A percentile compares a stretch with the other conserved stretches of the same genome.
Conservation (phyloP, 2,113 vertebrate genomes). For the Myrmecobius fasciatus region DNA sequence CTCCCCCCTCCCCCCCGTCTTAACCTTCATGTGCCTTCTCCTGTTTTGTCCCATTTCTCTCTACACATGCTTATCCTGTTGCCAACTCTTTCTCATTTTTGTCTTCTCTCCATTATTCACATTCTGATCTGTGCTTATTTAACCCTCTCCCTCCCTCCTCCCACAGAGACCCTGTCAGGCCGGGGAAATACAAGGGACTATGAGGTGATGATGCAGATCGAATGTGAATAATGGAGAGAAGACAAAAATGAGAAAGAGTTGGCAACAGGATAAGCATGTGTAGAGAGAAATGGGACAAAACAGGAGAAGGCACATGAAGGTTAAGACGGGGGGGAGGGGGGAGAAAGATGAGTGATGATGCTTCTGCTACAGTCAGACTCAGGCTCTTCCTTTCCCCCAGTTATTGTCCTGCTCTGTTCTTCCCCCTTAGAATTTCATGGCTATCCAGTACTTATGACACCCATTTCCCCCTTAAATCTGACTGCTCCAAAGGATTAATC, state of each 20-base stretch:
- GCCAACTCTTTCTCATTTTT: background rate
- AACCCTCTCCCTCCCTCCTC: background rate
- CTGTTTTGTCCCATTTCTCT: no score
- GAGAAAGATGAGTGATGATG: background rate
- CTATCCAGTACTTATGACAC: background rate
- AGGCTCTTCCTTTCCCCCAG: background rate
- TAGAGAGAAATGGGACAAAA: rapidly evolving
- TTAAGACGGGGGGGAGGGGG: background rate
- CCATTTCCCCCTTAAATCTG: background rate
- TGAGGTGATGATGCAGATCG: constrained; percentile 97
- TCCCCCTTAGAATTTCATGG: background rate
- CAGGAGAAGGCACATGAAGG: background rate
- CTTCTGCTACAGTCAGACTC: background rate
- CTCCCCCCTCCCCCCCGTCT: background rate
- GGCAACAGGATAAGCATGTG: background rate
- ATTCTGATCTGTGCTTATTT: background rate
- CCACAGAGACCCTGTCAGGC: constrained; percentile 89
- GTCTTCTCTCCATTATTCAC: background rate
- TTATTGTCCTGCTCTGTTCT: background rate
- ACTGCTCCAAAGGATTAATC: background rate
- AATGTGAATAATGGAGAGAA: constrained; percentile 84
- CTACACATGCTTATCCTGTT: background rate
- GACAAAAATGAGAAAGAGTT: background rate
- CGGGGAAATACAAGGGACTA: constrained; percentile 87
- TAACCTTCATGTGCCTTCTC: background rate